Evolutionary conservation across 2,113 vertebrate genomes (phyloP).

Genomic region (Chrysemys picta): DNA sequence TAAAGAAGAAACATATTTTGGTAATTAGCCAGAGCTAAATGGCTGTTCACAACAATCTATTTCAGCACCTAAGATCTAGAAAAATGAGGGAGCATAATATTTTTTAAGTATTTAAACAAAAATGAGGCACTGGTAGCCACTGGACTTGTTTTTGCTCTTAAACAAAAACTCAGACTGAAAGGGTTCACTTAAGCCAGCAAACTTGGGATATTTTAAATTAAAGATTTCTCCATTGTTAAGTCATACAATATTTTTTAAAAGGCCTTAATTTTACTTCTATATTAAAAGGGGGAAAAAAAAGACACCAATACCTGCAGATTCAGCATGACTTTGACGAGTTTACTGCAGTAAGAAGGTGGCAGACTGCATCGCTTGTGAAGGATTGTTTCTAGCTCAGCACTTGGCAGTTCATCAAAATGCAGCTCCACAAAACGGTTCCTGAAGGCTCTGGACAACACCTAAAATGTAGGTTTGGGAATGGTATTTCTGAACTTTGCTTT

Average conservation of each 20-base stretch:
- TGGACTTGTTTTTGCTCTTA: neutral
- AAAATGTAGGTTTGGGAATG: neutral
- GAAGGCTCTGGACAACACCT: slow-evolving; percentile 97
- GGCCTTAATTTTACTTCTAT: neutral
- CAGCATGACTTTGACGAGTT: slow-evolving; percentile 94
- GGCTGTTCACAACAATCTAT: neutral
- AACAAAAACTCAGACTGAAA: neutral
- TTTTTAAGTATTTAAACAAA: neutral
- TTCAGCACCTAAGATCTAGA: neutral
- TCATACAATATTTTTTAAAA: neutral
- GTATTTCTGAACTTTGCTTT: neutral
- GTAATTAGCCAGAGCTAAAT: neutral
- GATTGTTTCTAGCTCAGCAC: slow-evolving; percentile 91
- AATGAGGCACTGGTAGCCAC: neutral
- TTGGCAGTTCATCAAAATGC: slow-evolving; percentile 96
- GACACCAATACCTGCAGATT: slow-evolving; percentile 90
- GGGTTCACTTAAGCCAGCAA: neutral
- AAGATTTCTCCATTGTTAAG: neutral
- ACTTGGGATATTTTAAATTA: neutral
- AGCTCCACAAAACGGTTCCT: slow-evolving; percentile 97
- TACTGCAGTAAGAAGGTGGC: slow-evolving; percentile 93
- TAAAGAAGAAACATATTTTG: fast-evolving
- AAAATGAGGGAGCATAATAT: neutral
- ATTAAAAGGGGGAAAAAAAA: neutral
- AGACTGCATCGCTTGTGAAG: slow-evolving; percentile 92